Conservation (phyloP, 1,140 invertebrate species). For the Aphelenchoides avenae region DNA sequence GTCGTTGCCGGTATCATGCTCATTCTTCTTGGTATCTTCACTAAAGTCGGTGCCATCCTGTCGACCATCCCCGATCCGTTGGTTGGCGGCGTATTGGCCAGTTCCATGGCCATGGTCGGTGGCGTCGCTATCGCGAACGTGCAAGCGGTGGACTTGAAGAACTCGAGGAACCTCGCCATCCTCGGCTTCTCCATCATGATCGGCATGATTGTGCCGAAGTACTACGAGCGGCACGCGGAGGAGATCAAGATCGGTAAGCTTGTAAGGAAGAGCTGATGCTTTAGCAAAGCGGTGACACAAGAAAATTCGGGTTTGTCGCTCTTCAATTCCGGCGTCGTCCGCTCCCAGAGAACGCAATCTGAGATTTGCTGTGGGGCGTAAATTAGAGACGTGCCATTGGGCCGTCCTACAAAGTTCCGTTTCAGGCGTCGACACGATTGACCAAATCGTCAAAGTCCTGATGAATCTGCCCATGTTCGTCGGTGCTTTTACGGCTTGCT, state of each 20-base stretch:
- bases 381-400: background rate
- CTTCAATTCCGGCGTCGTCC: no score
- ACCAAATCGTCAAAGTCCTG: slow-evolving; percentile 31
- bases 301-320: no score
- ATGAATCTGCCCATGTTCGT: slow-evolving; percentile 60
- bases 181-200: slow-evolving; percentile 61
- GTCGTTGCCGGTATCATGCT: slow-evolving; percentile 51
- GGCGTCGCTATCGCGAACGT: slow-evolving; percentile 58
- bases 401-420: slow-evolving; percentile 1
- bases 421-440: slow-evolving; percentile 15
- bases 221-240: no score
- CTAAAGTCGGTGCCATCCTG: slow-evolving; percentile 54
- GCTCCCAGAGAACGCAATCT: no score
- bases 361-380: no score
- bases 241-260: no score
- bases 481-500: slow-evolving; percentile 59
- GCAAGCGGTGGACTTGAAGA: slow-evolving; percentile 58
- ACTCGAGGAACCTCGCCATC: slow-evolving; percentile 60
- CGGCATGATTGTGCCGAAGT: slow-evolving; percentile 60
- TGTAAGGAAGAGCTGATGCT: no score
- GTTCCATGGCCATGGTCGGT: slow-evolving; percentile 61
- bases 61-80: slow-evolving; percentile 58
- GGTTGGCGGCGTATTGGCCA: slow-evolving; percentile 56
- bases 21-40: slow-evolving; percentile 45
- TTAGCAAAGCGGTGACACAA: no score